Base-by-base conservation (phyloP, 2,797 vertebrate species). In the Coregonus suidteri region DNA sequence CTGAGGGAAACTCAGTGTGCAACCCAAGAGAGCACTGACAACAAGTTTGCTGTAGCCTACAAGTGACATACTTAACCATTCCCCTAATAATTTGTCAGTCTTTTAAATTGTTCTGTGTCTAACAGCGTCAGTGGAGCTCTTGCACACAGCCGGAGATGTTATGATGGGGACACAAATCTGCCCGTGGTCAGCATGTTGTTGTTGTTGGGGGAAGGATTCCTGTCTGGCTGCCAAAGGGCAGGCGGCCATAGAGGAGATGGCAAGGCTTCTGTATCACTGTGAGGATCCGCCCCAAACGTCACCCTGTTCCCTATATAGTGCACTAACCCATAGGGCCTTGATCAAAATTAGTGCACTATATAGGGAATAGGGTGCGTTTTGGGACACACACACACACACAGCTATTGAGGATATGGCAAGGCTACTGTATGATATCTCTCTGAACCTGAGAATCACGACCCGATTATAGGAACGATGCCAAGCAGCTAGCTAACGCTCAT, bases 71-170 rank as follows among this genome's bases (percentile, higher is more conserved):
- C 18, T n/a, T 84, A 89, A 90, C 82, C 88, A 88, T 87, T 79
- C 81, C 85, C 70, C 86, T 75, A 80, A 92, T 92, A 94, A 95
- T 95, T 94, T 94, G 93, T 91, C 89, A 88, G 89, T 86, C 82
- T 90, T 94, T 93, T 89, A 89, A 59, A 90, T 91, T 92, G 89
- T 83, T 90, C 88, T 91, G 78, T 93, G 91, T 93, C 90, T 92
- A 89, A 91, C 88, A 86, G 90, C 87, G 77, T 85, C 87, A 85
- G 84, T 89, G 82, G 90, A 90, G 85, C 91, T 88, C 88, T 93
- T 91, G 91, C 94, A 87, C n/a, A n/a, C 93, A 94, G 93, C 91
- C 91, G 91, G 93, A 91, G 88, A 91, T 91, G 84, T 90, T 89
- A 89, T 93, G 91, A 90, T 62, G 56, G 7, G 56, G 56, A 90